Base-by-base conservation (phyloP, 2,113 vertebrate genomes). In the Camelus dromedarius region DNA sequence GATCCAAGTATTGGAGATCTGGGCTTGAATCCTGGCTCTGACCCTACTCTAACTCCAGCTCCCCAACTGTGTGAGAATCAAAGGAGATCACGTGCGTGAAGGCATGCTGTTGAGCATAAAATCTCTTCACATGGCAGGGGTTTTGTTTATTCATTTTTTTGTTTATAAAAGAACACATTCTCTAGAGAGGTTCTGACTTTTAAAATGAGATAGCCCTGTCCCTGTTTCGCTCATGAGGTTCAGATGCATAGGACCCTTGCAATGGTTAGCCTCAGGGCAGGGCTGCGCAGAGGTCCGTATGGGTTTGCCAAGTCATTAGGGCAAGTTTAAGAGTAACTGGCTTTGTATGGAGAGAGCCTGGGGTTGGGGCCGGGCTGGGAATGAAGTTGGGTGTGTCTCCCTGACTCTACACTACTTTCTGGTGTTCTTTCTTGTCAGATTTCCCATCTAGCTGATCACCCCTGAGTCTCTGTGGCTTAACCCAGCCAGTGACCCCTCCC, bases 1-100 rank as follows among this genome's bases (percentile, higher is more conserved):
- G 13, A 76, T 76, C 75, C 66, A 87, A 38, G 73, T 24, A 8
- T 62, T 80, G 72, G 76, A 69, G 56, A 35, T 66, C 38, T 86
- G 80, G 60, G 60, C 95, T 91, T 32, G 56, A 24, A 38, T 79
- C 77, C 91, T 82, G 85, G 32, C 85, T 64, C 75, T 72, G 82
- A 64, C n/a, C 58, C 60, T 79, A 42, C 12, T 7, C n/a, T 11
- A 26, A 50, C 46, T 35, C 58, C 30, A 50, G 60, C 62, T 58
- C 54, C 64, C 64, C 12, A 6, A 81, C 70, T 81, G 22, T 52
- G 58, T 52, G 6, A 79, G 64, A 52, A 70, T 13, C 20, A 12
- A 26, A 80, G 58, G 94, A 92, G 75, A 42, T 86, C 94, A 75
- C 5, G 1, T 19, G 12, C 30, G 6, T 3, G 24, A 62, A 91